Evolutionary conservation across 2,113 vertebrate genomes (phyloP).

Genomic region (Erythrolamprus reginae): DNA sequence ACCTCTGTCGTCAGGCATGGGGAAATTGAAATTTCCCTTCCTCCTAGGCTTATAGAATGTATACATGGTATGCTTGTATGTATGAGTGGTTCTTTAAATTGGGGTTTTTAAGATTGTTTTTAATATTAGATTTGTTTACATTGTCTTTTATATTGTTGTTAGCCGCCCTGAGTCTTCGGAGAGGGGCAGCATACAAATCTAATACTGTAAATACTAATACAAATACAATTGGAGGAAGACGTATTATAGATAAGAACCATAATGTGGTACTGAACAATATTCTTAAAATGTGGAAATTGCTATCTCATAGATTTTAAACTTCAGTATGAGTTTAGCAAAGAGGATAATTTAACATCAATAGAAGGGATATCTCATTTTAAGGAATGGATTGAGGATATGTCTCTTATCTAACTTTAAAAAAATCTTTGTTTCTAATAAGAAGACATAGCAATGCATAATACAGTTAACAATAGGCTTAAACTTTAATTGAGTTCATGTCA

Average conservation of each 20-base stretch:
- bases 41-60: no score
- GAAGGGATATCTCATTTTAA: neutral
- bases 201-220: no score
- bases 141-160: no score
- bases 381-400: neutral
- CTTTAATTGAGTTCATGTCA: neutral
- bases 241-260: neutral
- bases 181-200: no score
- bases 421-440: neutral
- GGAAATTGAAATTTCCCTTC: no score
- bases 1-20: no score
- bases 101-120: no score
- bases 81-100: no score
- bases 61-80: no score
- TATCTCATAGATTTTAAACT: neutral
- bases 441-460: neutral
- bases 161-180: no score
- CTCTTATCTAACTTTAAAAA: no score
- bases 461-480: neutral
- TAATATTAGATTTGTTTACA: no score
- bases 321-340: neutral
- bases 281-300: neutral
- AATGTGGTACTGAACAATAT: neutral
- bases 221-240: neutral
- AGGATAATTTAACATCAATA: neutral